Percentiles rank a stretch among this genome's conserved stretches.
Evolutionary conservation across 2,888 invertebrate species (phyloP).

Genomic region (Cephus sareptanus): DNA sequence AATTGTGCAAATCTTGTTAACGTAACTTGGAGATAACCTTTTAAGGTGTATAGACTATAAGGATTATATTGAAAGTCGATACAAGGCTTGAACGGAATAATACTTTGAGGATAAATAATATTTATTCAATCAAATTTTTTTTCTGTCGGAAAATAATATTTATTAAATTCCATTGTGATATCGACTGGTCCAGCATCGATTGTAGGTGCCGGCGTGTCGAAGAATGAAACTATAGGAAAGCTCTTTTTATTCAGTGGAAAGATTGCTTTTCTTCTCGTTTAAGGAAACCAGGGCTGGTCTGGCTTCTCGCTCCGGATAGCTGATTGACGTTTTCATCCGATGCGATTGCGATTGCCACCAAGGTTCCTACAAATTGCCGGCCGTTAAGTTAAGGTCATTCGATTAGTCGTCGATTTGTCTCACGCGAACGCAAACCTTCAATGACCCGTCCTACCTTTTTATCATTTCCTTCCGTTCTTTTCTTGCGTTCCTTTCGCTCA

Average conservation of each 20-base stretch:
- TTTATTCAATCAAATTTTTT: no score
- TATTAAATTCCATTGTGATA: background rate
- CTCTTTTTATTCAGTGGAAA: background rate
- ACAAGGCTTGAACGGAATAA: background rate
- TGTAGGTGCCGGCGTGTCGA: background rate
- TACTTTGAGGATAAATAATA: background rate
- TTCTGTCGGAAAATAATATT: no score
- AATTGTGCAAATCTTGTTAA: background rate
- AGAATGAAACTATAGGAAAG: background rate
- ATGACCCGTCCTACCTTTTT: constrained; percentile 4
- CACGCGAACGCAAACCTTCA: background rate
- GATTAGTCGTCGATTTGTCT: constrained; percentile 33
- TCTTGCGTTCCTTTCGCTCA: constrained; percentile 11
- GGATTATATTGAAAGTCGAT: background rate
- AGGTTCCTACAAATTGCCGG: constrained; percentile 21
- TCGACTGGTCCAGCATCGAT: background rate
- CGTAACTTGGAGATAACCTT: background rate
- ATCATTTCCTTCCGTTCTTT: background rate
- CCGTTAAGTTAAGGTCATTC: constrained; percentile 26
- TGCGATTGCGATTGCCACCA: constrained; percentile 12
- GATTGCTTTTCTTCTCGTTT: background rate
- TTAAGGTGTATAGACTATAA: no score
- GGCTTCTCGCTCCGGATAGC: constrained; percentile 6
- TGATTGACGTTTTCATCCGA: constrained; percentile 20
- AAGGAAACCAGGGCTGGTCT: background rate